A percentile compares a stretch with the other conserved stretches of the same genome.
phyloP scores from a whole-genome alignment of 1,140 invertebrate species.

The Panagrolaimus sp. region DNA sequence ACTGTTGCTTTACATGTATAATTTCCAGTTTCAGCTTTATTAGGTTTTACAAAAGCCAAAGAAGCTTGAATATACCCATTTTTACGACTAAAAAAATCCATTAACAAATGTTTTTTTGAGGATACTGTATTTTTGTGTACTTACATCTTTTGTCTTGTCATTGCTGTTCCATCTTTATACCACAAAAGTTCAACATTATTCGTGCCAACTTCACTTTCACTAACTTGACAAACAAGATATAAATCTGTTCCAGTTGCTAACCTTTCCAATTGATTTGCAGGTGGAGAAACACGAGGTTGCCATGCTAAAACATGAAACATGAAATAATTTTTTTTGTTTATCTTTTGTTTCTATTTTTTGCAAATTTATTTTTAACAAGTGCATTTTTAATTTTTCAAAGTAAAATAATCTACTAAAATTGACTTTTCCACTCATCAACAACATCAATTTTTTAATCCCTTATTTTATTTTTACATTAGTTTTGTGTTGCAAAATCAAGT shows the following conservation, averaged over 20 bases:
- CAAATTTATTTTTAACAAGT: not conserved
- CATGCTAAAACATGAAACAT: not conserved
- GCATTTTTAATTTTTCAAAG: not conserved
- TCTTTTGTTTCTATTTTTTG: too few relatives aligned
- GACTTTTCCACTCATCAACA: not conserved
- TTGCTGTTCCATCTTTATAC: slow-evolving; percentile 1
- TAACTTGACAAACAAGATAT: slow-evolving; percentile 5
- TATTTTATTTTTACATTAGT: not conserved
- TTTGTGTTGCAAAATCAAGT: slow-evolving; percentile 14
- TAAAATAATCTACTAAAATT: not conserved
- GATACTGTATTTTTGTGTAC: too few relatives aligned
- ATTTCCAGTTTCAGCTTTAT: not conserved
- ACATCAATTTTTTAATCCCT: not conserved
- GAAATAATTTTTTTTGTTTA: not conserved
- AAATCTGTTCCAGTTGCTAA: slow-evolving; percentile 6
- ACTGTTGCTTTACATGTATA: slow-evolving; percentile 9
- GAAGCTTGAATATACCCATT: slow-evolving; percentile 10
- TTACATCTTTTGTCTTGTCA: slow-evolving; percentile 2
- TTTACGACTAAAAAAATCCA: not conserved
- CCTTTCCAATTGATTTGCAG: slow-evolving; percentile 1
- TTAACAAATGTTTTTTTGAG: too few relatives aligned
- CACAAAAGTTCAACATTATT: not conserved
- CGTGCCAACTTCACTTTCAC: slow-evolving; percentile 1
- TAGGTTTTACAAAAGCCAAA: slow-evolving; percentile 7
- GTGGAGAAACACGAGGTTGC: slow-evolving; percentile 3